Conservation (phyloP, 2,888 invertebrate species). For the Seira sanloemensis region DNA sequence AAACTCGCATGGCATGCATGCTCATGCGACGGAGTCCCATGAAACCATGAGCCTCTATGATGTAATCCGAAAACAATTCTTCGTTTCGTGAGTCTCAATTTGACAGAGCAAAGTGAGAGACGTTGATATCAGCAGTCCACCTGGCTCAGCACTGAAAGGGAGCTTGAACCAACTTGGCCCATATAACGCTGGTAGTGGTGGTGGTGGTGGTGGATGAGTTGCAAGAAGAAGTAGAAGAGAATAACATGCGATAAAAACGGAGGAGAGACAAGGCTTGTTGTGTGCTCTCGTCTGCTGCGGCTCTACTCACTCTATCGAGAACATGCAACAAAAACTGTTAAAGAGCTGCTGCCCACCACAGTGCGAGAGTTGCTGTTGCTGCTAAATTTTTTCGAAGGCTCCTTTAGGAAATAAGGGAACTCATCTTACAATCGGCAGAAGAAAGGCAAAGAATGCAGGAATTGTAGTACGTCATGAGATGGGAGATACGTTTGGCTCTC, state of each 20-base stretch:
- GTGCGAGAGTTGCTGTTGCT: slow-evolving; percentile 25
- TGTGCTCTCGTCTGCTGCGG: not conserved
- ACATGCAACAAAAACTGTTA: not conserved
- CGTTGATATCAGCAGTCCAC: slow-evolving; percentile 65
- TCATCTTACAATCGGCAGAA: not conserved
- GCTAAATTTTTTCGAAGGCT: not conserved
- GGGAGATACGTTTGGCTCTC: not conserved
- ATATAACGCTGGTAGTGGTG: slow-evolving; percentile 41
- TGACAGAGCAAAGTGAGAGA: slow-evolving; percentile 34
- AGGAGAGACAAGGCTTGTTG: not conserved
- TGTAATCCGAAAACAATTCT: slow-evolving; percentile 1
- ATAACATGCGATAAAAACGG: not conserved
- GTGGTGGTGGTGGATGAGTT: not conserved
- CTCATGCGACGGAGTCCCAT: slow-evolving; percentile 3
- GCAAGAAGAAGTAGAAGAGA: not conserved
- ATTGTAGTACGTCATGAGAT: not conserved
- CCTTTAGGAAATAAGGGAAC: slow-evolving; percentile 13
- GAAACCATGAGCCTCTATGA: not conserved
- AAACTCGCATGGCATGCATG: slow-evolving; percentile 13
- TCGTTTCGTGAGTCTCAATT: slow-evolving; percentile 16
- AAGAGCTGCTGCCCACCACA: slow-evolving; percentile 16
- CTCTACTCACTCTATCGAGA: not conserved
- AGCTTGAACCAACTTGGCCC: slow-evolving; percentile 54
- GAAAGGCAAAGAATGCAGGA: not conserved
- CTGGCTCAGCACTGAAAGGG: slow-evolving; percentile 67